Evolutionary conservation across 2,113 vertebrate species (phyloP), one percentile per base, ranked within the genome.

Genomic region (Capricornis sumatraensis): DNA sequence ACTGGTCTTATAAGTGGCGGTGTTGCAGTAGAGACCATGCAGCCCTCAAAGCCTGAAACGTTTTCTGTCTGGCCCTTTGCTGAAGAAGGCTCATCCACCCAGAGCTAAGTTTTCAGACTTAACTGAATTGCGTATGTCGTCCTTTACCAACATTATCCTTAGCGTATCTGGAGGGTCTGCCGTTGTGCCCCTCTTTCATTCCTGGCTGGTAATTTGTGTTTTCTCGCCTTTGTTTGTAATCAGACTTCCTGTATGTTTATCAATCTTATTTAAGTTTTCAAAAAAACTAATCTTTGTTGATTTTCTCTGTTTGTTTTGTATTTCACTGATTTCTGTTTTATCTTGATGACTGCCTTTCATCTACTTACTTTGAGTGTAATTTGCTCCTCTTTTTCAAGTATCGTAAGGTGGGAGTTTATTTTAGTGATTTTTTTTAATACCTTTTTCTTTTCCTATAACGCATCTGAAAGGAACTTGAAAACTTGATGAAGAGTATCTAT

Each of bases 381-480:
- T 58, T 88, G n/a, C 71, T 62, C 27, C 21, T 88, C 19, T 89
- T 90, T 91, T 89, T 83, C 76, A 55, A 36, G 55, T 87, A 93
- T 93, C 57, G 43, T 67, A 78, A 87, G 60, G 21, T 96, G 33
- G 7, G 45, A 36, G 30, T 45, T 92, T 89, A 71, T 40, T 30
- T 50, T 40, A 93, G 36, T 47, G 21, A 91, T 58, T 94, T 53
- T 94, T 57, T 89, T 64, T 36, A 83, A 83, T 1, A 87, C 30
- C 55, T 91, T 96, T 97, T 78, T 36, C 74, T 85, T 95, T 95
- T 82, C 23, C 50, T 57, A 71, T 91, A 30, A 87, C 94, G 50
- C 43, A 84, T 92, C 45, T 89, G 64, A 95, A 95, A 47, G 83
- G 85, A 97, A 50, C 19, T n/a, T 45, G 74, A 92, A 53, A 97